Base-by-base conservation (phyloP, 2,113 vertebrate species). In the Puma concolor region DNA sequence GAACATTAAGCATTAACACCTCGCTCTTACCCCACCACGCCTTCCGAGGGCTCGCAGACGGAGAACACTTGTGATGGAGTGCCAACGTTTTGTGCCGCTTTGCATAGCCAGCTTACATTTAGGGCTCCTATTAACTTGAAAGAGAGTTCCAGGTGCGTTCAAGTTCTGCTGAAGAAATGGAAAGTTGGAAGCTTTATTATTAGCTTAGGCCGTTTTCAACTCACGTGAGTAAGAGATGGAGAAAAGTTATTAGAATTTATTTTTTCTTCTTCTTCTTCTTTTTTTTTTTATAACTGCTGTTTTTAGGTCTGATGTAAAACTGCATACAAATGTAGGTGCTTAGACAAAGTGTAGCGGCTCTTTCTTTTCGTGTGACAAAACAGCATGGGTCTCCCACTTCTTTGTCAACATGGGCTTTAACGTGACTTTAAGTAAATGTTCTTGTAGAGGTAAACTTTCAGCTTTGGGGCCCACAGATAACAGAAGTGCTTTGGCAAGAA, bases 61-160 rank as follows among this genome's bases (percentile, higher is more conserved):
- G 91, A 93, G 95, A 88, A n/a, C 44, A 36, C 74, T 86, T 94
- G 96, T 97, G 96, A 91, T 63, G 91, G 13, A 2, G 17, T 23
- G 97, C 96, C 97, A 97, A 36, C 80, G 50, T 50, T 74, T 12
- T 7, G 31, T 63, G 52, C 77, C 0, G 16, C 96, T 88, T 79
- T 8, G 71, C 88, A 9, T 66, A 95, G 93, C 95, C 97, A 93
- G 96, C 71, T 94, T 72, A 27, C 88, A 72, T 96, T 95, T 52
- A 96, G 84, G 67, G 33, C 64, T 74, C 83, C 94, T 96, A 97
- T 97, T 98, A 97, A 97, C 93, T 97, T 95, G 96, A 97, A 98
- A 97, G 98, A 92, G 81, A 97, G 82, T 41, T 96, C 98, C 97
- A 98, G 97, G 97, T 97, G 97, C 83, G 27, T 63, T 89, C 72